These are phyloP conservation scores for Dasysyrphus tricinctus DNA, from an alignment of 2,888 invertebrate species.

Conservation along the genomic window DNA sequence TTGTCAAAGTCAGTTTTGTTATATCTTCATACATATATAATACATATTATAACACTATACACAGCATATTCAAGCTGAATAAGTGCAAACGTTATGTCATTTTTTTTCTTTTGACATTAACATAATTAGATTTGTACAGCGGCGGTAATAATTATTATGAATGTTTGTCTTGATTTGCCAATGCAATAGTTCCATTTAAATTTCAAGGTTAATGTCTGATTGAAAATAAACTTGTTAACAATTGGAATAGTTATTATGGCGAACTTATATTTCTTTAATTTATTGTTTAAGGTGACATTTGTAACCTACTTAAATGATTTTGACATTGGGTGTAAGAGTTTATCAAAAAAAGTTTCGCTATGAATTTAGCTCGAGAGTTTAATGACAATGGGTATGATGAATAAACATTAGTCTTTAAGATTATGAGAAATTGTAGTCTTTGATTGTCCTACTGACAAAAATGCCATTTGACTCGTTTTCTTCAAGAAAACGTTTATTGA, in stretches of 20 bases:
- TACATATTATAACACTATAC: not conserved
- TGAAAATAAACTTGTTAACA: slow-evolving; percentile 33
- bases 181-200: slow-evolving; percentile 4
- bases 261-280: slow-evolving; percentile 5
- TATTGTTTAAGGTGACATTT: slow-evolving; percentile 12
- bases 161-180: not conserved
- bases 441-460: not conserved
- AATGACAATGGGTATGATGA: no score
- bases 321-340: not conserved
- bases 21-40: no score
- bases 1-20: not conserved
- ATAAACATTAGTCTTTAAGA: no score
- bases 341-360: not conserved
- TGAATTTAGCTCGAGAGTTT: no score
- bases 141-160: not conserved
- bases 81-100: slow-evolving; percentile 8
- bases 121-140: slow-evolving; percentile 19
- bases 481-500: no score
- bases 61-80: not conserved
- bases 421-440: no score
- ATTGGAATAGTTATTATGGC: not conserved
- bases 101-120: slow-evolving; percentile 13
- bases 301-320: slow-evolving; percentile 7
- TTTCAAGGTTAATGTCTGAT: slow-evolving; percentile 59
- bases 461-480: no score